A percentile compares a stretch with the other conserved stretches of the same genome.
These are phyloP conservation scores for Pithys albifrons DNA, from an alignment of 2,113 vertebrate genomes.

Conservation along the genomic window DNA sequence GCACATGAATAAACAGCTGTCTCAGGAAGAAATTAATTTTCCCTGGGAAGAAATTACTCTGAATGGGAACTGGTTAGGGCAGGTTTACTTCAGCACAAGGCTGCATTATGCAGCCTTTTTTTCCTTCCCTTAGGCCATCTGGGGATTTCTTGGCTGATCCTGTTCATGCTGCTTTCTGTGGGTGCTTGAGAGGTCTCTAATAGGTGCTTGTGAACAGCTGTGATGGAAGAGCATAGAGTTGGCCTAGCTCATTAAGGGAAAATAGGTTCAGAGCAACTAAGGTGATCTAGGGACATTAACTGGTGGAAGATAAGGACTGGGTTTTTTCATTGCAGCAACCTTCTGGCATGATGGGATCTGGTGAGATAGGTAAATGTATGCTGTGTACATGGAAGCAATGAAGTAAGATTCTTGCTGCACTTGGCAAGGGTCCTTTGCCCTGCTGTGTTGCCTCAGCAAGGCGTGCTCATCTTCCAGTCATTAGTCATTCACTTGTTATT, in stretches of 20 bases:
- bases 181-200: neutral
- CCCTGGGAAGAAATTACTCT: conserved; percentile 6
- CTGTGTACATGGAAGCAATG: neutral
- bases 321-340: neutral
- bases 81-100: conserved; percentile 21
- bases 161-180: conserved; percentile 11
- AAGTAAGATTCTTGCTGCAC: neutral
- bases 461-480: neutral
- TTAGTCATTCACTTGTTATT: neutral
- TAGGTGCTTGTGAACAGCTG: conserved; percentile 18
- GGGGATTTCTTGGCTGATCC: conserved; percentile 44
- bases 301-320: neutral
- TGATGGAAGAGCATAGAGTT: neutral
- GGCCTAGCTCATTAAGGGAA: neutral
- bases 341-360: neutral
- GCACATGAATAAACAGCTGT: neutral
- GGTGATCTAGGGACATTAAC: neutral
- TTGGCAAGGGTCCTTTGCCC: neutral
- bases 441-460: conserved; percentile 8
- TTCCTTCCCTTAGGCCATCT: conserved; percentile 32
- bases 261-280: neutral
- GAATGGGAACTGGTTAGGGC: conserved; percentile 32
- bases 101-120: conserved; percentile 51
- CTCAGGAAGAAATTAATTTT: conserved; percentile 22
- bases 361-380: neutral